These are phyloP conservation scores for Luidia sarsii DNA, from an alignment of 53 echinoderm and acorn worm genomes.

Conservation along the genomic window DNA sequence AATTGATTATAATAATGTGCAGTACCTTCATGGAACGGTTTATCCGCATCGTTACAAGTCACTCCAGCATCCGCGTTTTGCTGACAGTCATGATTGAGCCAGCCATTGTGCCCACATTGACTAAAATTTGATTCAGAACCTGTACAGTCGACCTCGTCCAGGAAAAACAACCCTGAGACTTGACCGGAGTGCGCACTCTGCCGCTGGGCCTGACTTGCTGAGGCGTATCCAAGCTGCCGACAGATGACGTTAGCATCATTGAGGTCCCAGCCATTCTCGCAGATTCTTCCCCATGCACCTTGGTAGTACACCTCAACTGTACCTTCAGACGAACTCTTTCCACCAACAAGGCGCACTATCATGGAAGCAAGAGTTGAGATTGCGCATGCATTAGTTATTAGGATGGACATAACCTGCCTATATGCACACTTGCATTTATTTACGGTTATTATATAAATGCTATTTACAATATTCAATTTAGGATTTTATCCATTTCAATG, in stretches of 20 bases:
- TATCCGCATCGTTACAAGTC: too few relatives aligned
- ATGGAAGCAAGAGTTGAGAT: too few relatives aligned
- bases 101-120: not conserved
- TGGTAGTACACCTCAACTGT: constrained; percentile 15
- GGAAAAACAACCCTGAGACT: not conserved
- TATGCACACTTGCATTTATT: too few relatives aligned
- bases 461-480: too few relatives aligned
- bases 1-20: too few relatives aligned
- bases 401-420: too few relatives aligned
- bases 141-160: constrained; percentile 7
- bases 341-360: not conserved
- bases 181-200: not conserved
- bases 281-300: constrained; percentile 43
- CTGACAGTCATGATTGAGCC: not conserved
- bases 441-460: too few relatives aligned
- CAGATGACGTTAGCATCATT: constrained; percentile 9
- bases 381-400: too few relatives aligned
- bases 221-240: constrained; percentile 14
- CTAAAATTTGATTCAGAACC: constrained; percentile 3
- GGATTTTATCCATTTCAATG: too few relatives aligned
- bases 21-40: too few relatives aligned
- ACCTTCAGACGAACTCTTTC: not conserved
- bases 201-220: not conserved
- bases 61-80: constrained; percentile 54
- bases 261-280: constrained; percentile 14